Evolutionary conservation across 2,797 vertebrate species (phyloP), one percentile per base, ranked within the genome.

Genomic region (Astyanax mexicanus): DNA sequence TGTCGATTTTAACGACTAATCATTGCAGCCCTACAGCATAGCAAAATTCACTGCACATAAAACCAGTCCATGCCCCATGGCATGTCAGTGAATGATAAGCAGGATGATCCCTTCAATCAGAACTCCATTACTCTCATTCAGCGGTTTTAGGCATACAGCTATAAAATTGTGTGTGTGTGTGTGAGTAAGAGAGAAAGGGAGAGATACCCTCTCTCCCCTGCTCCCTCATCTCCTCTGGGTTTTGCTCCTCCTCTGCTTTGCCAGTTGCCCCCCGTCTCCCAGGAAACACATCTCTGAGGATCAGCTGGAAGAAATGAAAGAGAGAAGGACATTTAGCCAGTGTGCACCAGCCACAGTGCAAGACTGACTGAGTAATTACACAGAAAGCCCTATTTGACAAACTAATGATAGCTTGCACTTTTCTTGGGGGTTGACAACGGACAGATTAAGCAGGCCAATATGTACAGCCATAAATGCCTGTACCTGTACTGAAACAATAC

Each of bases 161-260:
- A 25, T 19, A 51, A 51, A 69, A 21, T 11, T 71, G 5, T 15
- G 13, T 35, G 8, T 17, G 15, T 47, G 61, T n/a, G 15, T 72
- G 65, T 27, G n/a, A n/a, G n/a, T n/a, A n/a, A n/a, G n/a, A n/a
- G n/a, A n/a, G n/a, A n/a, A n/a, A n/a, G n/a, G n/a, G n/a, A n/a
- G n/a, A n/a, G n/a, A n/a, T 82, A 92, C 91, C 87, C 45, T 84
- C 83, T 64, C 73, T 74, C 51, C 23, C 37, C 19, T 78, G 76
- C 44, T 79, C 81, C 5, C 88, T 89, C 62, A 84, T 82, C 64
- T 67, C 77, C 45, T 86, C 84, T 0, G 35, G 67, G 58, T 91
- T 89, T 52, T 62, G 52, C 27, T 89, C 87, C 25, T 72, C 79
- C 60, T 1, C 19, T 0, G 49, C 72, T 49, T 21, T 15, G 25